Base-by-base conservation (phyloP, 2,888 invertebrate genomes). In the Chalcosyrphus nemorum region DNA sequence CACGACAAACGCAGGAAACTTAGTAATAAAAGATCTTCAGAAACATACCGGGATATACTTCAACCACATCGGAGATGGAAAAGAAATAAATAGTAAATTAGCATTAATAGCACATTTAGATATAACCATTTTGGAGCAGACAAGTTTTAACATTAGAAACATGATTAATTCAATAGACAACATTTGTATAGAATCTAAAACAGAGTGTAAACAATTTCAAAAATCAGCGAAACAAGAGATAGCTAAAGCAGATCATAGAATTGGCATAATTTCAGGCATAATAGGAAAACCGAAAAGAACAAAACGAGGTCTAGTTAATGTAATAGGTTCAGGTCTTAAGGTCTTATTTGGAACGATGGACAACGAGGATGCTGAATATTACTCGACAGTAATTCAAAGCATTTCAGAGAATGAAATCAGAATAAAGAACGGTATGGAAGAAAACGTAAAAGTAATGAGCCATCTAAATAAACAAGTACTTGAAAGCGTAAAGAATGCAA, bases 111-210 rank as follows among this genome's bases (percentile, higher is more conserved):
- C 9, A n/a, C 15, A 47, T 4, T 21, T 65, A 65, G 63, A 47
- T 19, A 21, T 65, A 13, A 65, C 11, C 9, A 4, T 35, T 4
- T 32, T 50, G n/a, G 65, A 65, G 11, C 6, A 50, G 19, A 19
- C 50, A 4, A 65, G 65, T 9, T 19, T 9, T 19, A 50, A 21
- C 3, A 35, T 65, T 9, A 65, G 32, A 9, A 65, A n/a, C 19
- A 65, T 47, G n/a, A 65, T 65, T 13, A 47, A 50, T n/a, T 50
- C 65, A 2, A 65, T 65, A 50, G 47, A 65, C 24, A 47, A 13
- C n/a, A 15, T 65, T 50, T 65, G 65, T 19, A 45, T 45, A 11
- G 32, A 32, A 27, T 61, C 59, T 2, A 7, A 19, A 17, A 13
- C n/a, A 35, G 50, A n/a, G 27, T 61, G 59, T 24, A 61, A 61